Conservation (phyloP, 2,797 vertebrate genomes). For the Amazona ochrocephala region DNA sequence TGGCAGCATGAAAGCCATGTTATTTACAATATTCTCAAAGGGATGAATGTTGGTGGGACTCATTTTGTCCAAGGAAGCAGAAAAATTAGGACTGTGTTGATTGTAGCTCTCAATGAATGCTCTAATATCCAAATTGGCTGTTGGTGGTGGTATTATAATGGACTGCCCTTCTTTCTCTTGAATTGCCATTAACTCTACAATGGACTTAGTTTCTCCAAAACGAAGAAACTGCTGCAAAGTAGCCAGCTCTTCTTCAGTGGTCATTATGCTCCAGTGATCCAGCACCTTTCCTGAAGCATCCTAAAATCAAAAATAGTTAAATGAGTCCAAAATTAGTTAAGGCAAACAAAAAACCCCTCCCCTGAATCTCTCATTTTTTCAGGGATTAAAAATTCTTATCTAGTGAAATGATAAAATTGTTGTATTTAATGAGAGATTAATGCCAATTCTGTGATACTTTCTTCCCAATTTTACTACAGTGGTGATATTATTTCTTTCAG, state of each 20-base stretch:
- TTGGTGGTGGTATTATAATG: slow-evolving; percentile 84
- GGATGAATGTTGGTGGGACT: slow-evolving; percentile 85
- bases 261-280: slow-evolving; percentile 98
- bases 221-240: slow-evolving; percentile 97
- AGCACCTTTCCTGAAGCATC: slow-evolving; percentile 95
- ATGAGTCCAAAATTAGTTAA: neutral
- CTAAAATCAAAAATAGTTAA: slow-evolving; percentile 71
- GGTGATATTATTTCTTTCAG: neutral
- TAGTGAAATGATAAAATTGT: neutral
- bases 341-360: neutral
- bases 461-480: neutral
- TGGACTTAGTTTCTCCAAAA: slow-evolving; percentile 98
- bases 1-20: slow-evolving; percentile 94
- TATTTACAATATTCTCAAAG: slow-evolving; percentile 95
- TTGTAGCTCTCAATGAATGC: slow-evolving; percentile 94
- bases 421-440: neutral
- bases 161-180: slow-evolving; percentile 96
- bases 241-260: slow-evolving; percentile 93
- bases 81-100: slow-evolving; percentile 75
- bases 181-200: slow-evolving; percentile 96
- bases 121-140: slow-evolving; percentile 91
- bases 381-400: neutral
- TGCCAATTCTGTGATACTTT: neutral
- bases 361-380: neutral
- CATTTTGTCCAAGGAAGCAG: slow-evolving; percentile 85